Conservation (phyloP, 1,140 invertebrate genomes). For the Lerema accius region DNA sequence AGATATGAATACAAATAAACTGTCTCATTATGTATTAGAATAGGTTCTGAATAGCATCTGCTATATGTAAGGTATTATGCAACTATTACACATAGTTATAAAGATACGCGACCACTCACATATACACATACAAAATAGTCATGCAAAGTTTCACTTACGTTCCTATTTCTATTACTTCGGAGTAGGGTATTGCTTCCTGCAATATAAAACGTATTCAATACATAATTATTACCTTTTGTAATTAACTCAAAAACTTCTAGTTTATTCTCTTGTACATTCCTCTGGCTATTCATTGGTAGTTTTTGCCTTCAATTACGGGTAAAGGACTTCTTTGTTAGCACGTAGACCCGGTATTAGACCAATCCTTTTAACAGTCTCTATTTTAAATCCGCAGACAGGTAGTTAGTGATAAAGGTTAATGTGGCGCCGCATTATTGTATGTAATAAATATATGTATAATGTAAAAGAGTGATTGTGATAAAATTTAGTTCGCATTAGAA, state of each 20-base stretch:
- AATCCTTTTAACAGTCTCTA: slow-evolving; percentile 47
- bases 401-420: slow-evolving; percentile 37
- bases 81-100: too few species aligned
- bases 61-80: neutral
- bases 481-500: too few species aligned
- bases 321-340: slow-evolving; percentile 41
- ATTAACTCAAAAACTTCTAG: too few species aligned
- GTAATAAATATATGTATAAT: too few species aligned
- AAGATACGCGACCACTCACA: too few species aligned
- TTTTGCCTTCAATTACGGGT: slow-evolving; percentile 16
- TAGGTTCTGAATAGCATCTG: slow-evolving; percentile 4
- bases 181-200: too few species aligned
- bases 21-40: slow-evolving; percentile 37
- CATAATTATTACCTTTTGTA: too few species aligned
- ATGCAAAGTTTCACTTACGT: too few species aligned
- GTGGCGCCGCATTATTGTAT: slow-evolving; percentile 37
- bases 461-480: too few species aligned
- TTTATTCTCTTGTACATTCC: neutral
- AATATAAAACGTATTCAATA: too few species aligned
- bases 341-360: slow-evolving; percentile 44
- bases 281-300: slow-evolving; percentile 5
- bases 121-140: too few species aligned
- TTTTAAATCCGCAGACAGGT: slow-evolving; percentile 46
- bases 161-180: too few species aligned
- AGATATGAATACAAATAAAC: slow-evolving; percentile 62